Base-by-base conservation (phyloP, 2,113 vertebrate species). In the Laterallus jamaicensis region DNA sequence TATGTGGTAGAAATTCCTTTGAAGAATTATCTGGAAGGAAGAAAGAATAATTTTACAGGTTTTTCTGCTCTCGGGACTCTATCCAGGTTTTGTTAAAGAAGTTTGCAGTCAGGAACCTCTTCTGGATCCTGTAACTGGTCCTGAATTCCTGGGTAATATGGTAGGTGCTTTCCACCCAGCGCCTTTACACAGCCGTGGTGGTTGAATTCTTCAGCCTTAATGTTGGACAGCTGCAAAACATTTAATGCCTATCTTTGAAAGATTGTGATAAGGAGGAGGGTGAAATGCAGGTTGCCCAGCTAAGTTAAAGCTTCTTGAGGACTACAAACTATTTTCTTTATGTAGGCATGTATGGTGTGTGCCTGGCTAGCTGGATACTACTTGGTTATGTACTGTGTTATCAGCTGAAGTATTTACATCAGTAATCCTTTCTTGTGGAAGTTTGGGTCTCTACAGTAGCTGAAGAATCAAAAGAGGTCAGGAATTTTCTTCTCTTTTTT, bases 221-320 rank as follows among this genome's bases (percentile, higher is more conserved):
- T 49, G 49, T 49, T 96, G 86, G 90, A 94, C 93, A 96, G 92
- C 93, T 96, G 95, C 87, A 90, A 77, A 93, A 67, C 37, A 42
- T 92, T 94, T 86, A 71, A 93, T 93, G 80, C 77, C 82, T 94
- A 3, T 93, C 76, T 96, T 83, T 90, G 93, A 94, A 92, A 93
- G 90, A 75, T 29, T 92, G 73, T 76, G 88, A 54, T 92, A 84
- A 86, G 79, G 25, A 90, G 76, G 79, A 59, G 82, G 60, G 54
- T 58, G 77, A 79, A 73, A 75, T 63, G 71, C 56, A 75, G 69
- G 35, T 88, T 90, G 75, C 73, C 76, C 44, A 50, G 80, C 70
- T 68, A 81, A 93, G 52, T 88, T 88, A 94, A 44, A 90, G 22
- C 74, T 96, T 88, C 80, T 88, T 77, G 75, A 77, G 63, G 68